These are phyloP conservation scores for Pangasius sanitwongsei DNA, from an alignment of 2,797 vertebrate genomes.

Conservation along the genomic window DNA sequence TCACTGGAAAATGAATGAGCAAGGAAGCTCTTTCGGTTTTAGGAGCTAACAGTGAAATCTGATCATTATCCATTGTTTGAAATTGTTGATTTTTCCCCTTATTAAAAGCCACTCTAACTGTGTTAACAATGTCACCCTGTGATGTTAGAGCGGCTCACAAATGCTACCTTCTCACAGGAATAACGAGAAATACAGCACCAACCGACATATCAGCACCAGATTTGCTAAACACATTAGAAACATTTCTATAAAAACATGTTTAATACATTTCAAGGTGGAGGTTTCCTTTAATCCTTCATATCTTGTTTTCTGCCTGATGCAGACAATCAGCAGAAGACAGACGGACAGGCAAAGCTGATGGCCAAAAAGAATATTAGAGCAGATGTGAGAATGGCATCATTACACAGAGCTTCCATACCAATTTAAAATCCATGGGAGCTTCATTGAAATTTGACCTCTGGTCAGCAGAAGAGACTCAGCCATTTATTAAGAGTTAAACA, in stretches of 20 bases:
- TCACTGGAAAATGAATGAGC: not conserved
- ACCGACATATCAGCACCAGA: not conserved
- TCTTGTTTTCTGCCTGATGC: not conserved
- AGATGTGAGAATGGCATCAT: not conserved
- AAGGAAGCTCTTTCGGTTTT: not conserved
- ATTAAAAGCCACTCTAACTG: not conserved
- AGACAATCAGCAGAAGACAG: not conserved
- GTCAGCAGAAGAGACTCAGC: slow-evolving; percentile 45
- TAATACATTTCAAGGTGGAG: not conserved
- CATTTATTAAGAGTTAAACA: slow-evolving; percentile 71
- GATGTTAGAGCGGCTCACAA: not conserved
- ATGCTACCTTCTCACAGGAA: not conserved
- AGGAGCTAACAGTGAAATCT: not conserved
- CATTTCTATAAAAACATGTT: not conserved
- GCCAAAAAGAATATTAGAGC: no score
- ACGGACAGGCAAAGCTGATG: not conserved
- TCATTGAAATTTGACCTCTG: slow-evolving; percentile 43
- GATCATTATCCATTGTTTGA: no score
- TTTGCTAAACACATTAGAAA: not conserved
- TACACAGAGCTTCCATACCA: not conserved
- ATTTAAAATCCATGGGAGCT: not conserved
- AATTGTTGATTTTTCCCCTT: no score
- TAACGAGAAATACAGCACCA: not conserved
- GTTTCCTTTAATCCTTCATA: not conserved
- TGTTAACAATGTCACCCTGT: not conserved